These are phyloP conservation scores for Lateolabrax maculatus DNA, from an alignment of 2,797 vertebrate species.

Conservation along the genomic window DNA sequence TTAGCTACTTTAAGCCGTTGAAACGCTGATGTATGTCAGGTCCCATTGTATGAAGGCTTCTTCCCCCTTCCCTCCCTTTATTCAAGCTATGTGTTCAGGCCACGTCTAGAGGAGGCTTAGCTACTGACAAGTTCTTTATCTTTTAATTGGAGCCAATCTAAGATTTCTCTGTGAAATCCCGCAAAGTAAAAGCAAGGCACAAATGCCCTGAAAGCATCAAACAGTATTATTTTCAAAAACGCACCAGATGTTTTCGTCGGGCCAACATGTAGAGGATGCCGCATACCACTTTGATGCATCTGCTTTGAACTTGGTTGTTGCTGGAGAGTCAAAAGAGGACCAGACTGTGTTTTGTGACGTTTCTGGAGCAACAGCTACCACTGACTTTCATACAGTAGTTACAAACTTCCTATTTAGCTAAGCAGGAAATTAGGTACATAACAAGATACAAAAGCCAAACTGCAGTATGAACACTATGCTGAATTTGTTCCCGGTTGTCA, in stretches of 20 bases:
- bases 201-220: slow-evolving; percentile 45
- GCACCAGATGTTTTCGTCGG: slow-evolving; percentile 20
- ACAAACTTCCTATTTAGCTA: neutral
- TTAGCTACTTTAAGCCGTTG: slow-evolving; percentile 16
- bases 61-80: slow-evolving; percentile 10
- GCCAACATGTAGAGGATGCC: slow-evolving; percentile 42
- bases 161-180: slow-evolving; percentile 29
- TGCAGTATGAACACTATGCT: neutral
- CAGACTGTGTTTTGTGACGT: slow-evolving; percentile 28
- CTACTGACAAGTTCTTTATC: slow-evolving; percentile 1
- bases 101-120: slow-evolving; percentile 11
- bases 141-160: slow-evolving; percentile 24
- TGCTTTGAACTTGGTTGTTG: slow-evolving; percentile 59
- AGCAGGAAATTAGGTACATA: neutral
- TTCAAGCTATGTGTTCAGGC: slow-evolving; percentile 16
- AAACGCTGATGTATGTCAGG: slow-evolving; percentile 10
- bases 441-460: neutral
- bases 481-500: neutral
- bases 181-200: slow-evolving; percentile 36
- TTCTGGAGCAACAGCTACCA: slow-evolving; percentile 45
- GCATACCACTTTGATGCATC: slow-evolving; percentile 46
- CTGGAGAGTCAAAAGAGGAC: slow-evolving; percentile 43
- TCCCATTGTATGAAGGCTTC: slow-evolving; percentile 19
- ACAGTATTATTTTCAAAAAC: slow-evolving; percentile 24
- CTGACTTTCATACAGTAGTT: slow-evolving; percentile 12